phyloP scores from a whole-genome alignment of 2,797 vertebrate genomes.

The Amblyopsis hoosieri region DNA sequence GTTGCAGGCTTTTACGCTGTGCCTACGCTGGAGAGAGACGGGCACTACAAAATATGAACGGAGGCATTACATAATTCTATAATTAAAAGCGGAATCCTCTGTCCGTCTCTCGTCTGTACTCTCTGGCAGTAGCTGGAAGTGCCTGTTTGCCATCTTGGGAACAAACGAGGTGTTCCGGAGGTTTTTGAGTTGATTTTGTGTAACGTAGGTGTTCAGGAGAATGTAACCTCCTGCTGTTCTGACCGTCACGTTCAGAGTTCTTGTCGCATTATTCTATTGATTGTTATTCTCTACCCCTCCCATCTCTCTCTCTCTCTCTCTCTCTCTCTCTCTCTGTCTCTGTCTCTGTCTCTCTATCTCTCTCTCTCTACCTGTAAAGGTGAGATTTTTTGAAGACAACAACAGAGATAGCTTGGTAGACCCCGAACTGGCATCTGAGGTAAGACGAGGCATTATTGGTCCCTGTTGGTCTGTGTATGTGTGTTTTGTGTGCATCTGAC shows the following conservation, averaged over 20 bases:
- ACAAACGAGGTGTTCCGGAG: constrained; percentile 13
- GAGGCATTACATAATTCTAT: constrained; percentile 70
- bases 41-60: constrained; percentile 25
- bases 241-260: constrained; percentile 45
- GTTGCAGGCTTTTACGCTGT: background rate
- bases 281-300: constrained; percentile 65
- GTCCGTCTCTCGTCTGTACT: constrained; percentile 38
- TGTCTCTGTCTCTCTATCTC: constrained; percentile 11
- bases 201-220: constrained; percentile 8
- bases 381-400: constrained; percentile 76
- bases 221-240: constrained; percentile 17
- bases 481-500: constrained; percentile 8
- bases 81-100: constrained; percentile 48
- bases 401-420: constrained; percentile 51
- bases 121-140: constrained; percentile 56
- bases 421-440: constrained; percentile 73
- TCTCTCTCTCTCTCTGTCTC: constrained; percentile 9
- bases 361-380: constrained; percentile 63
- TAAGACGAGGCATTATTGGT: constrained; percentile 61
- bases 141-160: constrained; percentile 47
- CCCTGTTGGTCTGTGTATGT: constrained; percentile 12
- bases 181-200: constrained; percentile 17
- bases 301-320: constrained; percentile 33
- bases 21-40: constrained; percentile 12
- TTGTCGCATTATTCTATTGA: constrained; percentile 80